Evolutionary conservation across 2,888 invertebrate genomes (phyloP), one percentile per base, ranked within the genome.

Genomic region (Rhagophthalmus giganteus): DNA sequence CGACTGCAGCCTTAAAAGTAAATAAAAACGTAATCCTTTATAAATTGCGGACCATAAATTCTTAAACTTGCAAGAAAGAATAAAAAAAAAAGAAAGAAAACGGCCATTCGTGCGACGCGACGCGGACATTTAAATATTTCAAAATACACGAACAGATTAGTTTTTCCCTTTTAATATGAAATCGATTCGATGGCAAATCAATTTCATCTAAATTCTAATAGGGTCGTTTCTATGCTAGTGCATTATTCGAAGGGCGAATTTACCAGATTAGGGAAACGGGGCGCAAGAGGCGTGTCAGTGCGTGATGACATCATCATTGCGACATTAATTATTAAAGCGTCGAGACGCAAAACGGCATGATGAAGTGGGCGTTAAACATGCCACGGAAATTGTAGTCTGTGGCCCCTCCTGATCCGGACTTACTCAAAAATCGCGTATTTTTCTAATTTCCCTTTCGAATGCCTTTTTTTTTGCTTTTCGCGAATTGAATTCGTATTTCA

Each of bases 161-260:
- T 20, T n/a, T n/a, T n/a, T 16, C 2, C 11, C 8, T 15, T 31
- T 32, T 34, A 34, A 35, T 26, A 9, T 15, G 24, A 41, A 25
- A 42, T 34, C 33, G 9, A 55, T 55, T 55, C 57, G 53, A 58
- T 58, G 57, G 54, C 55, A 57, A 60, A 55, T 55, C 49, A 52
- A 42, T 48, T 37, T 54, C 34, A 55, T 60, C 54, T 57, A 57
- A 54, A 55, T 54, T 57, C 57, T 57, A 60, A 60, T 60, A 46
- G 33, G 50, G 55, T 60, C 55, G 55, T 60, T 59, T 59, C 60
- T 59, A 57, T 59, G 51, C 58, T 44, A 44, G 37, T 41, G 50
- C 33, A 37, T 25, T 52, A 33, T 52, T 42, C 42, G 44, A 28
- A 51, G 55, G 57, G 57, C 42, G 53, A 55, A 58, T 60, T 58